Evolutionary conservation across 2,113 vertebrate genomes (phyloP).

Genomic region (Vidua chalybeata): DNA sequence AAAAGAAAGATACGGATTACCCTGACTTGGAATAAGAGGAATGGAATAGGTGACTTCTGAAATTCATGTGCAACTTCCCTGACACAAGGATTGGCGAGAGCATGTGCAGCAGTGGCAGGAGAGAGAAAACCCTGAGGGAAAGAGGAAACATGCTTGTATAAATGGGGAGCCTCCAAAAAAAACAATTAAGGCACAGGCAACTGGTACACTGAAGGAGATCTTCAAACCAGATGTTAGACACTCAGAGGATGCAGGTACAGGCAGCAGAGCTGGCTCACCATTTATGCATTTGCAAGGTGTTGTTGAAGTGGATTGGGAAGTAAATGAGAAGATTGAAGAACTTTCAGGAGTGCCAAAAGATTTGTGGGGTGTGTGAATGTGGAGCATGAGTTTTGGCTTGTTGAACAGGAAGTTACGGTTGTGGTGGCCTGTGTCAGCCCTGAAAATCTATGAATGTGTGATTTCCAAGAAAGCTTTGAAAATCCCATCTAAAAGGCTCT

Average conservation of each 20-base stretch:
- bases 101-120: background rate
- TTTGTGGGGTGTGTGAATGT: background rate
- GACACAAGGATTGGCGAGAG: background rate
- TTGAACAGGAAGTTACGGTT: background rate
- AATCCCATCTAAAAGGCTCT: background rate
- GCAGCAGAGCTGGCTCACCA: background rate
- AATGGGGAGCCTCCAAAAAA: background rate
- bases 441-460: background rate
- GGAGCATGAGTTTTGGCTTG: background rate
- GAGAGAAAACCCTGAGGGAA: fast-evolving
- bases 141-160: fast-evolving
- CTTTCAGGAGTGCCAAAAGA: background rate
- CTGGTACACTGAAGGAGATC: background rate
- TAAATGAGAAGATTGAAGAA: background rate
- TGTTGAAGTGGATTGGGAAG: background rate
- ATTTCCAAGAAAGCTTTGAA: background rate
- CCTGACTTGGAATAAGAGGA: background rate
- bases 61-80: background rate
- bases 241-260: background rate
- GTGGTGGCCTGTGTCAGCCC: background rate
- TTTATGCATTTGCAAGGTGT: background rate
- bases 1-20: background rate
- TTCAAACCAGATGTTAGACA: background rate
- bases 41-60: background rate
- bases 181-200: fast-evolving